These are phyloP conservation scores for Berghia stephanieae DNA, from an alignment of 1,140 invertebrate genomes.

Conservation along the genomic window DNA sequence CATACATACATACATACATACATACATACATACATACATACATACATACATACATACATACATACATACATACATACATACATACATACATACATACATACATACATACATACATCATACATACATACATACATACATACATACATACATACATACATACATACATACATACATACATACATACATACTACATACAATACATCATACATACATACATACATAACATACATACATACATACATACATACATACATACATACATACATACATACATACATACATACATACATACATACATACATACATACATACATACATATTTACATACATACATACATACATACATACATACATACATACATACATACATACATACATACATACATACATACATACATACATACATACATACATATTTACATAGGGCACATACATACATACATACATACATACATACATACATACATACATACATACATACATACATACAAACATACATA, in stretches of 20 bases:
- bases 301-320: neutral
- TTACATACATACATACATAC: too few species aligned
- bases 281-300: neutral
- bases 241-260: neutral
- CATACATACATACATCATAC: too few species aligned
- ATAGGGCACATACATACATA: neutral
- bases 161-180: neutral
- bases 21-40: neutral
- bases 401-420: neutral
- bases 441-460: neutral
- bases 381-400: neutral
- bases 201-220: too few species aligned
- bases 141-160: neutral
- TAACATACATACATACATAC: too few species aligned
- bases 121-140: neutral
- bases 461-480: conserved; percentile 11
- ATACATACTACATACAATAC: too few species aligned
- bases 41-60: neutral
- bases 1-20: conserved; percentile 10
- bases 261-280: neutral
- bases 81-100: neutral
- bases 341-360: neutral
- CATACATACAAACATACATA: neutral
- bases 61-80: neutral
- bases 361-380: neutral